These are phyloP conservation scores for Oreochromis aureus DNA, from an alignment of 2,113 vertebrate species.

Conservation along the genomic window DNA sequence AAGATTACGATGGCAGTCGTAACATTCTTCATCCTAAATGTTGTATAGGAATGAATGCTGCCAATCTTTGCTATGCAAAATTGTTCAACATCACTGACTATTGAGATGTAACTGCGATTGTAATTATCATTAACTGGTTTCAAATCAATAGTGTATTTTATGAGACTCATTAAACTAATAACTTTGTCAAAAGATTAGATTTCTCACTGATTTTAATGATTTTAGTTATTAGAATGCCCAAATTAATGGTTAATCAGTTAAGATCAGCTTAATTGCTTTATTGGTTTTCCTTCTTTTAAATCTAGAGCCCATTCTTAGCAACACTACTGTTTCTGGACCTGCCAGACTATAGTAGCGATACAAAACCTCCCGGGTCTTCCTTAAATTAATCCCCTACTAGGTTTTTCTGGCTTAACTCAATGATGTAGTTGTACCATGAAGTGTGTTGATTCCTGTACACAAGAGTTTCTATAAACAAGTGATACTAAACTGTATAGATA, in stretches of 20 bases:
- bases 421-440: neutral
- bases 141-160: neutral
- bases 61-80: neutral
- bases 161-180: neutral
- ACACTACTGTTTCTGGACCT: neutral
- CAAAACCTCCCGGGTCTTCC: fast-evolving
- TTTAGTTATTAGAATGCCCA: neutral
- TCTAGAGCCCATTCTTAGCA: neutral
- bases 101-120: neutral
- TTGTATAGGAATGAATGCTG: neutral
- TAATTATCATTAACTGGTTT: neutral
- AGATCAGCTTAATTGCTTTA: neutral
- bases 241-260: neutral
- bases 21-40: neutral
- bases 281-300: neutral
- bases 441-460: neutral
- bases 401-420: neutral
- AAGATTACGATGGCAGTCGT: neutral
- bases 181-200: neutral
- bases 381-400: neutral
- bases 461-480: neutral
- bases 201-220: neutral
- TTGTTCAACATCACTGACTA: neutral
- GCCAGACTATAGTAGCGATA: neutral
- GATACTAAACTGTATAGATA: neutral